Percentiles rank a stretch among this genome's conserved stretches.
Conservation (phyloP, 2,888 invertebrate species). For the Melanchra persicariae region DNA sequence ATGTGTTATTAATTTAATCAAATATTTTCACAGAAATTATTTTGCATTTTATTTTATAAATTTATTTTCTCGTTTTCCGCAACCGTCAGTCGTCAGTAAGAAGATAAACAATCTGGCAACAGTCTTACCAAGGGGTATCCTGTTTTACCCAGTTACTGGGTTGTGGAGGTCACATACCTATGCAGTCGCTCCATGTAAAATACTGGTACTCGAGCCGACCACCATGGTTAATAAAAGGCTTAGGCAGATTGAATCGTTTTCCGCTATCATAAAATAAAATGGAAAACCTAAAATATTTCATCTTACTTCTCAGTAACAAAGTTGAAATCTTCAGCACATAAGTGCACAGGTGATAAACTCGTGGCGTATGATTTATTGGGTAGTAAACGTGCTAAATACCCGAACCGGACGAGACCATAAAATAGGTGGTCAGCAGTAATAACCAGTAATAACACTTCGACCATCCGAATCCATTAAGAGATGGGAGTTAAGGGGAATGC, state of each 20-base stretch:
- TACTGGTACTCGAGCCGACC: too few species aligned
- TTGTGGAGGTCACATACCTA: too few species aligned
- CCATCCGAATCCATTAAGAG: conserved; percentile 45
- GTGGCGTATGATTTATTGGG: conserved; percentile 25
- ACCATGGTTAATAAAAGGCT: too few species aligned
- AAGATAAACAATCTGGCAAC: too few species aligned
- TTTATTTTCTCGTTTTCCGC: neutral
- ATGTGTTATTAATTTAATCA: conserved; percentile 6
- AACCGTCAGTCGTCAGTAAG: neutral
- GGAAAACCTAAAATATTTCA: neutral
- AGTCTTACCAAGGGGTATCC: too few species aligned
- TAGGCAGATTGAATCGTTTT: neutral
- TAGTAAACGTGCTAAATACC: conserved; percentile 33
- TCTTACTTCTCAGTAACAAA: neutral
- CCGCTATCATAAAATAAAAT: neutral
- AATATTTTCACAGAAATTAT: neutral
- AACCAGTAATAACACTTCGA: conserved; percentile 33
- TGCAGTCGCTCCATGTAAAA: too few species aligned
- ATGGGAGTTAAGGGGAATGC: conserved; percentile 22
- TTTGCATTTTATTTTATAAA: too few species aligned
- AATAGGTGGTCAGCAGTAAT: conserved; percentile 38
- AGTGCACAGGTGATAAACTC: conserved; percentile 35
- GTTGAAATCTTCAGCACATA: neutral
- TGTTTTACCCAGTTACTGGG: too few species aligned
- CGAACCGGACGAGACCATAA: conserved; percentile 35